These are phyloP conservation scores for Anneissia japonica DNA, from an alignment of 35 echinoderm and acorn worm genomes.

Conservation along the genomic window DNA sequence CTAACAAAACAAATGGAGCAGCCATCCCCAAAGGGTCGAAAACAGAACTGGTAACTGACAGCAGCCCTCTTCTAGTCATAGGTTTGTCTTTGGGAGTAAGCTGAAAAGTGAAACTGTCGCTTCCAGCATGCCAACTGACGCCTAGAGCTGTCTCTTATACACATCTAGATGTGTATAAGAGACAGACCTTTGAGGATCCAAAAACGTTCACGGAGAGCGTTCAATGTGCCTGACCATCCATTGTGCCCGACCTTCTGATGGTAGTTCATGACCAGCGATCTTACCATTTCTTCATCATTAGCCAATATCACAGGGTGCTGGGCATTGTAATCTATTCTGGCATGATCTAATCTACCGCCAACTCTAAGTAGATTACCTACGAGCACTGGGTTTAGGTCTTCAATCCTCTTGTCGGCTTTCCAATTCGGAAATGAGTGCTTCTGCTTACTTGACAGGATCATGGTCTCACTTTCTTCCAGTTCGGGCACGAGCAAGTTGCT, in stretches of 20 bases:
- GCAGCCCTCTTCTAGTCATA: constrained; percentile 33
- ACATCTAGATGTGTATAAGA: too few species aligned
- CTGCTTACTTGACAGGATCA: background rate
- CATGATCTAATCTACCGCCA: background rate
- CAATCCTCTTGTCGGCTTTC: background rate
- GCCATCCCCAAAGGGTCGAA: constrained; percentile 27
- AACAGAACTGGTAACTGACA: constrained; percentile 40
- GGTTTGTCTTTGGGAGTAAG: constrained; percentile 19
- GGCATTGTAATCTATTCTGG: background rate
- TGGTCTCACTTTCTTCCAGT: background rate
- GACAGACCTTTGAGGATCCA: constrained; percentile 29
- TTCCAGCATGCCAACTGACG: constrained; percentile 48
- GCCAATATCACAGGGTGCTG: background rate
- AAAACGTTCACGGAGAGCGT: constrained; percentile 5
- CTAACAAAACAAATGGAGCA: background rate
- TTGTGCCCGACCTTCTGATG: constrained; percentile 14
- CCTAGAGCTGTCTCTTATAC: too few species aligned
- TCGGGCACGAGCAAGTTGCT: background rate
- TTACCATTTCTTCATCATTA: background rate
- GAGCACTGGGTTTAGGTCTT: background rate
- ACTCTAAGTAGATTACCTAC: background rate
- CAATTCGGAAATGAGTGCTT: background rate
- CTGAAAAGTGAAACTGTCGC: constrained; percentile 40
- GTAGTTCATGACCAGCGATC: background rate
- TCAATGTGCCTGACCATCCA: constrained; percentile 19